A percentile compares a stretch with the other conserved stretches of the same genome.
Conservation (phyloP, 2,113 vertebrate species). For the Passer domesticus region DNA sequence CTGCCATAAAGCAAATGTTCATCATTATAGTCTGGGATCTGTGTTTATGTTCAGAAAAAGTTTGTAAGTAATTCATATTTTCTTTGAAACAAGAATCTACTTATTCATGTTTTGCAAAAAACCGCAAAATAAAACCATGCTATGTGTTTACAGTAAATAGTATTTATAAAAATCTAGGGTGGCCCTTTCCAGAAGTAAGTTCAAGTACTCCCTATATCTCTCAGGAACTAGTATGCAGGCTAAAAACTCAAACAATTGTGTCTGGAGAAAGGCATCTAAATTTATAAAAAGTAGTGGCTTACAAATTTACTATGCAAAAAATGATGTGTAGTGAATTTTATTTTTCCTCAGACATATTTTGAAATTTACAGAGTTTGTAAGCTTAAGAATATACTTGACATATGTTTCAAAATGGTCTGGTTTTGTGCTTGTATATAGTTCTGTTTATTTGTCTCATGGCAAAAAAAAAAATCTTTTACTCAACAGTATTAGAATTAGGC, state of each 20-base stretch:
- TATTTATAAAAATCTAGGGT: not conserved
- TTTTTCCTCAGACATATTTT: constrained; percentile 52
- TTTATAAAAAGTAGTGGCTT: constrained; percentile 3
- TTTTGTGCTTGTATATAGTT: not conserved
- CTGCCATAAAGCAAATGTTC: not conserved
- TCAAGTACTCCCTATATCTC: not conserved
- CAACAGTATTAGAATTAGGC: not conserved
- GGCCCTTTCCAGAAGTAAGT: not conserved
- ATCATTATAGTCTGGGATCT: not conserved
- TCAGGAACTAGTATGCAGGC: not conserved
- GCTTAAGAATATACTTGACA: constrained; percentile 64
- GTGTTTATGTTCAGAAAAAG: not conserved
- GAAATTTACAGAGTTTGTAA: constrained; percentile 55
- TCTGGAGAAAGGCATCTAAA: constrained; percentile 24
- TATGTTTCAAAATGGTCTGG: constrained; percentile 34
- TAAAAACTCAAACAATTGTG: not conserved
- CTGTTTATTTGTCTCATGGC: constrained; percentile 53
- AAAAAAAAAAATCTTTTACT: constrained; percentile 8
- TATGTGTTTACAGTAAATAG: not conserved
- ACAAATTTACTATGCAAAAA: constrained; percentile 49
- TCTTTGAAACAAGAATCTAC: not conserved
- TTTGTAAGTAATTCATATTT: not conserved
- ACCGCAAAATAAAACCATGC: not conserved
- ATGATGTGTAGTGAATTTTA: constrained; percentile 31
- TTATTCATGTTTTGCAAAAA: not conserved